Conservation (phyloP, 2,797 vertebrate species). For the Microctenopoma stevenorrisi region DNA sequence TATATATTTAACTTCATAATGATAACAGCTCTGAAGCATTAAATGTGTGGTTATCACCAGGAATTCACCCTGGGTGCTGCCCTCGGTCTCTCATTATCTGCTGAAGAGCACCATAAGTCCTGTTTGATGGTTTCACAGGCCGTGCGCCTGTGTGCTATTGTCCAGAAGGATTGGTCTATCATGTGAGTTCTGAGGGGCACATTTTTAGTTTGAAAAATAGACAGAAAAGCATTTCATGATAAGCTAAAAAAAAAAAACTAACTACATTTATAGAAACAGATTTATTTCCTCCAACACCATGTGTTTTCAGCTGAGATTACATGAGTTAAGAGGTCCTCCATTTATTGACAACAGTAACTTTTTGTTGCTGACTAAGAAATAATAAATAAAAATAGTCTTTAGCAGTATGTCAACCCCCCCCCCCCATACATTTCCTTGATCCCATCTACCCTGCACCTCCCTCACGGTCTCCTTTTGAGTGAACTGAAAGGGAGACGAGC, state of each 20-base stretch:
- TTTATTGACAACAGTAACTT: slow-evolving; percentile 23
- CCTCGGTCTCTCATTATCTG: slow-evolving; percentile 46
- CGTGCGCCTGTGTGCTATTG: slow-evolving; percentile 31
- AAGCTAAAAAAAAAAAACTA: slow-evolving; percentile 1
- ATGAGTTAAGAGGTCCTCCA: slow-evolving; percentile 17
- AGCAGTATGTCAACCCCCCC: slow-evolving; percentile 7
- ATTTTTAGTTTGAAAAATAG: slow-evolving; percentile 50
- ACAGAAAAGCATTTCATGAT: background rate
- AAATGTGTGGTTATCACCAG: slow-evolving; percentile 47
- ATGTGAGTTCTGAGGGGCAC: slow-evolving; percentile 31
- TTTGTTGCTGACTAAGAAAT: slow-evolving; percentile 49
- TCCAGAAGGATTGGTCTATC: slow-evolving; percentile 48
- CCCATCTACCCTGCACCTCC: slow-evolving; percentile 1
- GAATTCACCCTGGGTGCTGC: slow-evolving; percentile 29
- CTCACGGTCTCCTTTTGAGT: slow-evolving; percentile 31
- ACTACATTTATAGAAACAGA: background rate
- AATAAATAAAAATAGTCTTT: slow-evolving; percentile 37
- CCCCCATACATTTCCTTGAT: slow-evolving; percentile 41
- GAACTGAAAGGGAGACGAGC: slow-evolving; percentile 18
- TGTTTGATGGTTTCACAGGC: slow-evolving; percentile 32
- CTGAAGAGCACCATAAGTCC: slow-evolving; percentile 23
- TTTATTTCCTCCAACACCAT: too few species aligned
- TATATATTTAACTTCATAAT: slow-evolving; percentile 24
- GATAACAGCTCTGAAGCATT: slow-evolving; percentile 47
- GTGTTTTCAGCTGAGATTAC: background rate